Percentiles rank a stretch among this genome's conserved stretches.
phyloP scores from a whole-genome alignment of 2,888 invertebrate genomes.

The Lissocephala sabroskyi region DNA sequence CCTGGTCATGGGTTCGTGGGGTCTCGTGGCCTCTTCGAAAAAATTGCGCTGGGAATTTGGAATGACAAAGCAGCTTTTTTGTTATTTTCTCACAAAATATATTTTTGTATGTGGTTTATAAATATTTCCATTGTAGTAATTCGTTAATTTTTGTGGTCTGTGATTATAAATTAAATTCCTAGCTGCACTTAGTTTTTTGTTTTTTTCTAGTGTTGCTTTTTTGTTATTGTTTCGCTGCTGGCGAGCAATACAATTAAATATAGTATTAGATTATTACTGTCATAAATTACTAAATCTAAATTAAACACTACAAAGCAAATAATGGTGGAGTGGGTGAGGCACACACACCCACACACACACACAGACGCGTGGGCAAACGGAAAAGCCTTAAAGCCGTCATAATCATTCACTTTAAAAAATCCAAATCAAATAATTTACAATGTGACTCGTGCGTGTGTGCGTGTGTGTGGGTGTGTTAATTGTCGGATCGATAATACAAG shows the following conservation, averaged over 20 bases:
- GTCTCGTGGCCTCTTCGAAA: no score
- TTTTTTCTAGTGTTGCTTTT: no score
- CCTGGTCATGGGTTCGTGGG: no score
- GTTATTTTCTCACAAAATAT: no score
- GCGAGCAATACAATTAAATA: conserved; percentile 41
- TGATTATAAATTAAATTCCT: conserved; percentile 10
- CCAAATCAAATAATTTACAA: conserved; percentile 59
- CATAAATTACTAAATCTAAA: conserved; percentile 61
- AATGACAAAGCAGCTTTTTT: no score
- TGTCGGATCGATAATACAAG: no score
- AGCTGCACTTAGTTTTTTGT: conserved; percentile 1
- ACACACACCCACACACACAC: no score
- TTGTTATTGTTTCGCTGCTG: no score
- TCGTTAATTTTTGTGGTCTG: background rate
- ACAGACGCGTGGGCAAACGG: background rate
- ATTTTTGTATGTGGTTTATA: no score
- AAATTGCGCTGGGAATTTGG: no score
- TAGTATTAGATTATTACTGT: conserved; percentile 54
- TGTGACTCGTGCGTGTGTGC: conserved; percentile 53
- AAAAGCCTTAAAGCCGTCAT: conserved; percentile 34
- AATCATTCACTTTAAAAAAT: conserved; percentile 40
- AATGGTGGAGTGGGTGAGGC: no score
- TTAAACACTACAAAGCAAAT: conserved; percentile 34
- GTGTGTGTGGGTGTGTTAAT: background rate
- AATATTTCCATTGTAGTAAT: no score